Percentiles rank a stretch among this genome's conserved stretches.
Evolutionary conservation across 2,797 vertebrate genomes (phyloP).

Genomic region (Chromobotia macracanthus): DNA sequence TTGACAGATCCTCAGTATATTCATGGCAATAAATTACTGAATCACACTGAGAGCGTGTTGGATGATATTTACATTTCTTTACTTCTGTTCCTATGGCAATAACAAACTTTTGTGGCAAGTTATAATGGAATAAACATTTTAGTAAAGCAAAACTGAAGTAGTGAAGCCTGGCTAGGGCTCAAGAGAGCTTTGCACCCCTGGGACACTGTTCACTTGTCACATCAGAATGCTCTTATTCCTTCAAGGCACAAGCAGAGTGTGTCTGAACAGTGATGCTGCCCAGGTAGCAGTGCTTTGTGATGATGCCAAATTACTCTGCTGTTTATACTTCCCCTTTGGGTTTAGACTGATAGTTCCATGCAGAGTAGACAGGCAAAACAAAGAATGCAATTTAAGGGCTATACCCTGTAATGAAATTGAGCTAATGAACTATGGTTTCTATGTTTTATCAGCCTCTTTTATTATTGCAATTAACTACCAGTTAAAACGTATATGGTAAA

Average conservation of each 20-base stretch:
- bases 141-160: conserved; percentile 24
- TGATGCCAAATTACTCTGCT: conserved; percentile 63
- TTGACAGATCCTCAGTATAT: conserved; percentile 4
- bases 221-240: conserved; percentile 63
- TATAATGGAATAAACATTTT: conserved; percentile 41
- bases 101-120: conserved; percentile 34
- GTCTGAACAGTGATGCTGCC: conserved; percentile 57
- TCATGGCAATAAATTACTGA: not conserved
- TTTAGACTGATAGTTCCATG: conserved; percentile 53
- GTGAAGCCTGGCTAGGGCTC: conserved; percentile 59
- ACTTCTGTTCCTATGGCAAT: conserved; percentile 24
- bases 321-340: conserved; percentile 62
- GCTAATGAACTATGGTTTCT: conserved; percentile 49
- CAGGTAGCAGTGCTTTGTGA: conserved; percentile 61
- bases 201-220: conserved; percentile 59
- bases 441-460: conserved; percentile 15
- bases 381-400: conserved; percentile 59
- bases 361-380: conserved; percentile 49
- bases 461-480: conserved; percentile 1
- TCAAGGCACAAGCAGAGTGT: conserved; percentile 59
- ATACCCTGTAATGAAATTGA: conserved; percentile 48
- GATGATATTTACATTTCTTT: conserved; percentile 2
- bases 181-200: conserved; percentile 55
- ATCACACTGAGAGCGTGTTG: not conserved
- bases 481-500: conserved; percentile 3